Base-by-base conservation (phyloP, 2,888 invertebrate genomes). In the Graphium colonna region DNA sequence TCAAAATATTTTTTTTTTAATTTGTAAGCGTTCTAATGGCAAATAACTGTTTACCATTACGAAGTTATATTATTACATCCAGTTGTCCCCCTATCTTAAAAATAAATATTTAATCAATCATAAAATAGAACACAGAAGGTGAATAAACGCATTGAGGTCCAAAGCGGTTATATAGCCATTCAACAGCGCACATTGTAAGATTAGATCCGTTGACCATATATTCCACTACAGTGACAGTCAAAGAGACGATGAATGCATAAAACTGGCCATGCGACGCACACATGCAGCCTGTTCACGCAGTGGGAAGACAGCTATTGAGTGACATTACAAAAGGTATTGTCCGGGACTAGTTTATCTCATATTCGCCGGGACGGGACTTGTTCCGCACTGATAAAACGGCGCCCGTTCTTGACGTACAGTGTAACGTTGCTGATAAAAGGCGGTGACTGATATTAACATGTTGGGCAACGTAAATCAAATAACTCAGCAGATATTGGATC, bases 251-350 rank as follows among this genome's bases (percentile, higher is more conserved):
- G 73, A 75, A 77, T 79, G 80, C 79, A 82, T 71, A 80, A n/a
- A n/a, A n/a, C 76, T 73, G 70, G 81, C 75, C 71, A 66, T 69
- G 68, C 44, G 36, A 33, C 68, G 68, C 65, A 71, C 68, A 71
- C 68, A 58, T 55, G 56, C 17, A 43, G 43, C 12, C 28, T 31
- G 67, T 63, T 68, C 67, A 61, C 63, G 60, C 56, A 55, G 56
- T 52, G 69, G n/a, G n/a, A 72, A 75, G 74, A 76, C 73, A 71
- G 55, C 70, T 69, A 76, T 78, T 81, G 75, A 81, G 72, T 69
- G 75, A 69, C 77, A 71, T 77, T 71, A 85, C 84, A 85, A 86
- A 82, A 82, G 84, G 76, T 71, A 85, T 84, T 87, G 87, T 81
- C 67, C 67, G 60, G n/a, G 74, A 76, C 79, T 73, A 79, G 82